Base-by-base conservation (phyloP, 2,113 vertebrate genomes). In the Hemiprocne comata region DNA sequence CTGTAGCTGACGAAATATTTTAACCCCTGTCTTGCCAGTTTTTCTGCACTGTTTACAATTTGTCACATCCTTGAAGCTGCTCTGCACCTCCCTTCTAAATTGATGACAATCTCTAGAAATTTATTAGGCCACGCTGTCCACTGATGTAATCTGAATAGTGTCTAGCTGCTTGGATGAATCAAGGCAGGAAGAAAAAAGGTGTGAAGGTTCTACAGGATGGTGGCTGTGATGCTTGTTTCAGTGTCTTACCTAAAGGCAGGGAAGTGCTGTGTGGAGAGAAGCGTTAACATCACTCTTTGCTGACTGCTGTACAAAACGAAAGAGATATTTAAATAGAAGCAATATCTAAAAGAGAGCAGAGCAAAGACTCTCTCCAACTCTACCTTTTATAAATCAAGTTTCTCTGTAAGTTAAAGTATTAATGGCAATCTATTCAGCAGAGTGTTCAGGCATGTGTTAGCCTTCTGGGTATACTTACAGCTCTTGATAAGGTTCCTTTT, bases 401-500 rank as follows among this genome's bases (percentile, higher is more conserved):
- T 36, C 24, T 85, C 61, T 82, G 24, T 28, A 78, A 65, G 28
- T 33, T 77, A 9, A 90, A 80, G 24, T 82, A 95, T 85, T 89
- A 82, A 85, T 18, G 31, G 9, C 57, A 67, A 33, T 69, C 29
- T 81, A 79, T 78, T 78, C 87, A 85, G 48, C 70, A 82, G 60
- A 77, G 26, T 86, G 69, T 53, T 95, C 64, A 86, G 80, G 76
- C 51, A 81, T 58, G 42, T 60, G 54, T 84, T 90, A 75, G 34
- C 65, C 94, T 92, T 92, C 76, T 80, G 87, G 84, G 70, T 65
- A 50, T 91, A 75, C 69, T 93, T 84, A 85, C 0, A 6, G 24
- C 36, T 94, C 83, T 46, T 69, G 88, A 89, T 93, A 93, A 94
- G 53, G 36, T 17, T 28, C 31, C 73, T 93, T 94, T 92, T 94